Evolutionary conservation across 2,113 vertebrate species (phyloP), one percentile per base, ranked within the genome.

Genomic region (Clarias gariepinus): DNA sequence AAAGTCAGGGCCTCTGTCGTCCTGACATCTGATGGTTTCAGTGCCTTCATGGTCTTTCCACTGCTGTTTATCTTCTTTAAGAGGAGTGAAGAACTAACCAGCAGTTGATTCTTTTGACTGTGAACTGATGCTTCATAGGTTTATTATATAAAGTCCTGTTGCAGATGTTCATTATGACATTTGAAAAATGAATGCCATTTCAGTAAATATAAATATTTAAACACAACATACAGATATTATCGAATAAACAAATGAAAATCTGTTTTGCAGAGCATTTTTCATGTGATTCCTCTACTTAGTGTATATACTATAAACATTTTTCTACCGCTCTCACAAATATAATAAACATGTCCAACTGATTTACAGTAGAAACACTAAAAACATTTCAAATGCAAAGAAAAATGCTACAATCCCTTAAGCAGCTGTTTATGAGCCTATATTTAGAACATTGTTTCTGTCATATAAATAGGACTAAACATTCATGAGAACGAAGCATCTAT

Each of bases 151-250:
- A 74, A 52, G 73, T 47, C 36, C 12, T 73, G 36, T 23, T 53
- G 73, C 73, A 53, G 47, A 76, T 77, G 23, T 77, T 55, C 55
- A 16, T 78, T 64, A 52, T 64, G 21, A 3, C 80, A 66, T 66
- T 68, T 52, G 25, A 68, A 66, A 82, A 82, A 82, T 66, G 23
- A 47, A 25, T 76, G 4, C 23, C 73, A 76, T n/a, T n/a, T 53
- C 41, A 76, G 12, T 76, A 53, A n/a, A 47, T 52, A 66, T 69
- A 58, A 71, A 71, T 74, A 41, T 71, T 41, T 73, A 73, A 73
- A 57, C 41, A 36, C 2, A 3, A 66, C 18, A 10, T 23, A 47
- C n/a, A 57, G n/a, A 2, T 57, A 15, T 33, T 80, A 60, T 60
- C 60, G 19, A 80, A 60, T 80, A 23, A 60, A 36, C 28, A 60